Conservation (phyloP, 2,888 invertebrate species). For the Odontomyia ornata region DNA sequence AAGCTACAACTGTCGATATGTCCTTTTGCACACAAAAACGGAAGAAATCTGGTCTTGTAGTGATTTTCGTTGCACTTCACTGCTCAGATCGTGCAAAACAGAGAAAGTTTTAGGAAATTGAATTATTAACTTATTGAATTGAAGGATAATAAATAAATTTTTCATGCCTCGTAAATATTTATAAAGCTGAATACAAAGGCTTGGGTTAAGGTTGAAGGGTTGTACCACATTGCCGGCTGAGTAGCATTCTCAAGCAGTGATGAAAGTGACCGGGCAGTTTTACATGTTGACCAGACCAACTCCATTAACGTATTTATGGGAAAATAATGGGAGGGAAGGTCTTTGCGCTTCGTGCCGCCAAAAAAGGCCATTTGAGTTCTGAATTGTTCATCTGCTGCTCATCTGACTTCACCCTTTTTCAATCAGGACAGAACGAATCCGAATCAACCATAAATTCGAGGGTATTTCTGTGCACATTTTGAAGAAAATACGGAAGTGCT, state of each 20-base stretch:
- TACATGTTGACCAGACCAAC: conserved; percentile 37
- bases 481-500: conserved; percentile 4
- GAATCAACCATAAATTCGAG: conserved; percentile 7
- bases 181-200: conserved; percentile 41
- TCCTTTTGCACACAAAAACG: conserved; percentile 29
- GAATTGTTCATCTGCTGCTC: neutral
- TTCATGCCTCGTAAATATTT: conserved; percentile 55
- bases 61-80: neutral
- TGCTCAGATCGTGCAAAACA: conserved; percentile 1
- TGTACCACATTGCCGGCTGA: neutral
- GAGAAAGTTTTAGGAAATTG: conserved; percentile 52
- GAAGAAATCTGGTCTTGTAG: conserved; percentile 4
- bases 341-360: neutral
- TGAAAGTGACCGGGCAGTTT: conserved; percentile 35
- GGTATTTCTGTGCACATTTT: neutral
- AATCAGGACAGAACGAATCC: conserved; percentile 3
- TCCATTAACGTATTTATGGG: conserved; percentile 42
- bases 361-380: conserved; percentile 27
- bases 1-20: conserved; percentile 12
- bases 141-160: conserved; percentile 55
- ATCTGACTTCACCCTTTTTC: neutral
- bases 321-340: conserved; percentile 32
- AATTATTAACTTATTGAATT: conserved; percentile 56
- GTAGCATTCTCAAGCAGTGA: conserved; percentile 29
- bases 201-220: conserved; percentile 15